Base-by-base conservation (phyloP, 1,140 invertebrate genomes). In the Drosophila lini region DNA sequence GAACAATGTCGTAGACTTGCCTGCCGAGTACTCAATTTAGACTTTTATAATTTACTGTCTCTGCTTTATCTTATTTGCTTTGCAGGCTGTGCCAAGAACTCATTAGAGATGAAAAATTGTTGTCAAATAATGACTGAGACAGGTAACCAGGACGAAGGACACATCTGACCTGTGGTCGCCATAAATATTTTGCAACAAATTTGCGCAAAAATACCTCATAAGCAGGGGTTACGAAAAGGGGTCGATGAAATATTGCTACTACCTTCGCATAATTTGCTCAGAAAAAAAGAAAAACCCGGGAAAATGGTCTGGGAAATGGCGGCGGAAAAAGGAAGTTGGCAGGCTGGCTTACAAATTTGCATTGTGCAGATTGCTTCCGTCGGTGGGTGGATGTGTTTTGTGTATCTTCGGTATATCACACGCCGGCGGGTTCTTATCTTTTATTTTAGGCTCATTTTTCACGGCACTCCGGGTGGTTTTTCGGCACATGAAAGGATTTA, bases 311-410 rank as follows among this genome's bases (percentile, higher is more conserved):
- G 32, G 63, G 41, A 69, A 69, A 67, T 67, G 65, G 45, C 47
- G 32, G 61, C 45, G 65, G 65, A 65, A 68, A 55, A 34, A 65
- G 64, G 64, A 69, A 69, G 50, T 57, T 69, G 34, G 48, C 47
- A 63, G 59, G 60, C 64, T 59, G 78, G 58, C 79, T 67, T 56
- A 73, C 78, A 81, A 81, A 81, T 81, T 71, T 81, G 67, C 74
- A 81, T 81, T 78, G 68, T 69, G 79, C 71, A 71, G 80, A 81
- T 81, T 81, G 74, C 74, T 81, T 81, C 74, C 74, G 74, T 56
- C 58, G n/a, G 42, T 5, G n/a, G 47, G 19, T 19, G 34, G 32
- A 69, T 81, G 67, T 61, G 52, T 60, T 61, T 60, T 53, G 57
- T 81, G 57, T 74, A 69, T 57, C 41, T 47, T 57, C 34, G 44